A percentile compares a stretch with the other conserved stretches of the same genome.
Evolutionary conservation across 2,113 vertebrate species (phyloP).

Genomic region (Percopsis transmontana): DNA sequence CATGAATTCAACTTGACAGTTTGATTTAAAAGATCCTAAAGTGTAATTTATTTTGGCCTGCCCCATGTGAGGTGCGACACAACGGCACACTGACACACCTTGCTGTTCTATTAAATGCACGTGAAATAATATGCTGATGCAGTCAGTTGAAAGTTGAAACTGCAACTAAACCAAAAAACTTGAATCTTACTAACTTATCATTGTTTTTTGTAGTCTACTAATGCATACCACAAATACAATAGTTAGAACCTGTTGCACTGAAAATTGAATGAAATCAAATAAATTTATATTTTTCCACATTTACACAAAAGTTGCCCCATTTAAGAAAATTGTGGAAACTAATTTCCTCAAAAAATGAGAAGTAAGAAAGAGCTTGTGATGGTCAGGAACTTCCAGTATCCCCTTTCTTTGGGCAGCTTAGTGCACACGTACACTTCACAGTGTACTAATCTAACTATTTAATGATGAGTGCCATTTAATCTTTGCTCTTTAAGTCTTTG

Average conservation of each 20-base stretch:
- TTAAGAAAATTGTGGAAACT: too few relatives aligned
- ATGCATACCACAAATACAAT: background rate
- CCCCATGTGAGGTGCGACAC: background rate
- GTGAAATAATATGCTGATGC: background rate
- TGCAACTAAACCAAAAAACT: background rate
- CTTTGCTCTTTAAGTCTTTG: too few relatives aligned
- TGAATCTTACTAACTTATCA: background rate
- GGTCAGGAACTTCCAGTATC: too few relatives aligned
- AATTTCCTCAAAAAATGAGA: too few relatives aligned
- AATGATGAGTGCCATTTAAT: too few relatives aligned
- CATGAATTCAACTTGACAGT: constrained; percentile 28
- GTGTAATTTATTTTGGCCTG: constrained; percentile 14
- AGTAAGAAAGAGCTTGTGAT: too few relatives aligned
- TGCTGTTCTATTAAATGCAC: background rate
- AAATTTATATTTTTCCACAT: background rate
- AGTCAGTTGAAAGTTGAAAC: background rate
- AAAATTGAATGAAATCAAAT: background rate
- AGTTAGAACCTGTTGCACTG: too few relatives aligned
- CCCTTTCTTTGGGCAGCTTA: too few relatives aligned
- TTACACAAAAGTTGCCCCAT: background rate
- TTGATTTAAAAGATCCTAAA: constrained; percentile 21
- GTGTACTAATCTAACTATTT: too few relatives aligned
- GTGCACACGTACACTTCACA: too few relatives aligned
- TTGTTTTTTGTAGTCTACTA: too few relatives aligned
- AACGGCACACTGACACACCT: background rate